These are phyloP conservation scores for Scopus umbretta DNA, from an alignment of 2,113 vertebrate genomes.

Conservation along the genomic window DNA sequence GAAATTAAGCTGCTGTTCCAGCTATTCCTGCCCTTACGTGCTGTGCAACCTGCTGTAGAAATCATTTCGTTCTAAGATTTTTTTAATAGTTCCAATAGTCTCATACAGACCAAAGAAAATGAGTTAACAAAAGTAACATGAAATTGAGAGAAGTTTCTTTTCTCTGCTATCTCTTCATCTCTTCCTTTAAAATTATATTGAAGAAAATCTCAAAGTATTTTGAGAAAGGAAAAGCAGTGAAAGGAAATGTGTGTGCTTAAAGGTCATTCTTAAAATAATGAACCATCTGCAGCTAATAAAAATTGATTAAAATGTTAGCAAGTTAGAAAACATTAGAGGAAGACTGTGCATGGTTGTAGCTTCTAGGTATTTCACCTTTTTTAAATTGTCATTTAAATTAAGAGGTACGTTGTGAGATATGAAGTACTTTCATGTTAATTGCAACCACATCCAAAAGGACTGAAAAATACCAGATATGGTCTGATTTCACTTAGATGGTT, in stretches of 20 bases:
- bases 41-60: neutral
- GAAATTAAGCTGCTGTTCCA: conserved; percentile 18
- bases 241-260: neutral
- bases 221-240: neutral
- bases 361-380: neutral
- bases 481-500: neutral
- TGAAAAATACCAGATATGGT: neutral
- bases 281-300: neutral
- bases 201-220: neutral
- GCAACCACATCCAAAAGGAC: neutral
- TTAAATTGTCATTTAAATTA: neutral
- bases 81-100: neutral
- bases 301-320: neutral
- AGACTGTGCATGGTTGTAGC: neutral
- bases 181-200: neutral
- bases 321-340: neutral
- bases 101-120: neutral
- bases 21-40: neutral
- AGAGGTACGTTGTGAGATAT: neutral
- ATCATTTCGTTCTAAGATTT: neutral
- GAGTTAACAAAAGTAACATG: neutral
- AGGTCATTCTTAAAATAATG: neutral
- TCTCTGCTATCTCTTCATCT: neutral
- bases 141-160: conserved; percentile 13
- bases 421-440: neutral